Evolutionary conservation across 2,113 vertebrate genomes (phyloP).

Genomic region (Gnathonemus echidnorhynchus): DNA sequence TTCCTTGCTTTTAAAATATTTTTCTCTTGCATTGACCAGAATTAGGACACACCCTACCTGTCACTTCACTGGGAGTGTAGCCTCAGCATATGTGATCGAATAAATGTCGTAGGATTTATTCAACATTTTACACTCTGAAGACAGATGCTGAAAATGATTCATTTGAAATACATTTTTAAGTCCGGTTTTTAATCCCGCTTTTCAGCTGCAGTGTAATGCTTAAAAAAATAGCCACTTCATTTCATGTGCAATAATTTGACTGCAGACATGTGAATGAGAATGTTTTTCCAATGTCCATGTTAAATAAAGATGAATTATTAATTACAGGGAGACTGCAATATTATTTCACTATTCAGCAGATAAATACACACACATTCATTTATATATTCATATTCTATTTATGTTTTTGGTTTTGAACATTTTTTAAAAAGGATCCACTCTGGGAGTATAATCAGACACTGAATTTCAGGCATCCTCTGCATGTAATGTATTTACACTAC

Average conservation of each 20-base stretch:
- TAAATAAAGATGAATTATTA: not conserved
- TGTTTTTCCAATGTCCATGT: not conserved
- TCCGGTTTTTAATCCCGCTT: not conserved
- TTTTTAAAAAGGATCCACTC: not conserved
- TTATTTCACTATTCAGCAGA: not conserved
- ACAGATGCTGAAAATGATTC: not conserved
- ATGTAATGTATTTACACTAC: not conserved
- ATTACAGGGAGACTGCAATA: not conserved
- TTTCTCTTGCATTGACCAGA: not conserved
- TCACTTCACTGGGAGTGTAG: not conserved
- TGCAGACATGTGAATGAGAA: not conserved
- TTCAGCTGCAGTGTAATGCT: not conserved
- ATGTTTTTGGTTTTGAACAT: not conserved
- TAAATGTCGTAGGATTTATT: not conserved
- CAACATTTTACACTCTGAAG: not conserved
- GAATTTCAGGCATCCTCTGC: not conserved
- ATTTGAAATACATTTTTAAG: constrained; percentile 7
- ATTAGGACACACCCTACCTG: not conserved
- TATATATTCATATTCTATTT: not conserved
- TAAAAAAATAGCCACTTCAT: not conserved
- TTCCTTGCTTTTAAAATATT: not conserved
- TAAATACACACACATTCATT: not conserved
- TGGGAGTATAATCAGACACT: not conserved
- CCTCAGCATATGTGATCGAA: not conserved
- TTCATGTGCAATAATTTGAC: not conserved